Evolutionary conservation across 2,888 invertebrate genomes (phyloP).

Genomic region (Cantharis rustica): DNA sequence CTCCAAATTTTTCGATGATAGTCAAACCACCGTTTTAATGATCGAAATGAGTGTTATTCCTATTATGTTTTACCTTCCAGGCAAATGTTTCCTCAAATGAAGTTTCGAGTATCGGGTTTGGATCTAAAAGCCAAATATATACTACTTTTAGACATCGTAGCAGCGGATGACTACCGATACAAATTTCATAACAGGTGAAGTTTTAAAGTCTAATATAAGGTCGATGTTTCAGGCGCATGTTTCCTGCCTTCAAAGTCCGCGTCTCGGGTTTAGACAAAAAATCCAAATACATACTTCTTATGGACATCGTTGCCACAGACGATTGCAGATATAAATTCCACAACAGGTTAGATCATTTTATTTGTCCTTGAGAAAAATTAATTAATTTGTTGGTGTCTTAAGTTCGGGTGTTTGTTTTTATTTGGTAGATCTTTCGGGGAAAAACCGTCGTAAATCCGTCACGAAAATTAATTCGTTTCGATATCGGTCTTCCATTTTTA

Average conservation of each 20-base stretch:
- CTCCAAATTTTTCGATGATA: neutral
- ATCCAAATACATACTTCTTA: conserved; percentile 95
- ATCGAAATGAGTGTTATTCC: conserved; percentile 2
- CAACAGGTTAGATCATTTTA: conserved; percentile 72
- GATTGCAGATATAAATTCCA: conserved; percentile 95
- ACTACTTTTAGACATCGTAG: conserved; percentile 97
- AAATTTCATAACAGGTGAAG: conserved; percentile 93
- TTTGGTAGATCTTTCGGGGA: conserved; percentile 27
- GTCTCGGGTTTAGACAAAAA: conserved; percentile 96
- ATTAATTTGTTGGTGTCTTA: conserved; percentile 35
- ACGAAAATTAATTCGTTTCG: neutral
- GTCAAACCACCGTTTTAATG: neutral
- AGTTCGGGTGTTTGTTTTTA: conserved; percentile 41
- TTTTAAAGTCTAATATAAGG: conserved; percentile 21
- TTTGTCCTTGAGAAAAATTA: conserved; percentile 25
- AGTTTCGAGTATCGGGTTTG: conserved; percentile 96
- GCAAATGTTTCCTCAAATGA: conserved; percentile 99
- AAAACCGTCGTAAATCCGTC: neutral
- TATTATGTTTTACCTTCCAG: conserved; percentile 63
- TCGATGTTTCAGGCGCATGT: conserved; percentile 89
- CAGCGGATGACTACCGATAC: conserved; percentile 98
- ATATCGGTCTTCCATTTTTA: neutral
- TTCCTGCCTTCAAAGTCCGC: conserved; percentile 96
- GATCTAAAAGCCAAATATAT: conserved; percentile 99
- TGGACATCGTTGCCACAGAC: conserved; percentile 97